Evolutionary conservation across 2,113 vertebrate genomes (phyloP).

Genomic region (Danio rerio): DNA sequence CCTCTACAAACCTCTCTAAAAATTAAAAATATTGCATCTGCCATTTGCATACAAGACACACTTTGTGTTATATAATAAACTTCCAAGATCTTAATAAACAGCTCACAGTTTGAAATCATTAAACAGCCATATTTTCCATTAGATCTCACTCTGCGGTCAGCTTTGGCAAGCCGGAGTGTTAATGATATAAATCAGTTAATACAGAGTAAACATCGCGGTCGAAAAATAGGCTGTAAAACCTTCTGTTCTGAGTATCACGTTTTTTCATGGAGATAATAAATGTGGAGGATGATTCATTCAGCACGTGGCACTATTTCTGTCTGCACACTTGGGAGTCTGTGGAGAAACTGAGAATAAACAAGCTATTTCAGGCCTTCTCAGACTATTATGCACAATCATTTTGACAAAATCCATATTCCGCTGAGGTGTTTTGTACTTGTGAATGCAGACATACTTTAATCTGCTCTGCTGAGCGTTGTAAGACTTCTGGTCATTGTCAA

Average conservation of each 20-base stretch:
- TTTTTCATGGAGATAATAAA: slow-evolving; percentile 39
- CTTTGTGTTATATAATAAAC: slow-evolving; percentile 26
- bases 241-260: background rate
- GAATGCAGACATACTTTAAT: slow-evolving; percentile 49
- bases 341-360: slow-evolving; percentile 35
- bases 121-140: background rate
- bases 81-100: slow-evolving; percentile 28
- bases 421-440: slow-evolving; percentile 34
- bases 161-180: background rate
- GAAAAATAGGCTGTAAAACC: too few species aligned
- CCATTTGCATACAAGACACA: slow-evolving; percentile 22
- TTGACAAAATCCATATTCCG: slow-evolving; percentile 12
- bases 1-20: too few species aligned
- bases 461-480: background rate
- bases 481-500: background rate
- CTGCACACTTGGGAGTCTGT: slow-evolving; percentile 29
- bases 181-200: background rate
- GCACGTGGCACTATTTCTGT: slow-evolving; percentile 35
- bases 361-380: slow-evolving; percentile 45
- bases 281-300: slow-evolving; percentile 44
- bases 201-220: slow-evolving; percentile 10
- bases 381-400: slow-evolving; percentile 19
- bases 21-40: slow-evolving; percentile 15
- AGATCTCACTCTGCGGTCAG: background rate
- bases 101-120: slow-evolving; percentile 33